Evolutionary conservation across 2,888 invertebrate species (phyloP), one percentile per base, ranked within the genome.

Genomic region (Epistrophella euchroma): DNA sequence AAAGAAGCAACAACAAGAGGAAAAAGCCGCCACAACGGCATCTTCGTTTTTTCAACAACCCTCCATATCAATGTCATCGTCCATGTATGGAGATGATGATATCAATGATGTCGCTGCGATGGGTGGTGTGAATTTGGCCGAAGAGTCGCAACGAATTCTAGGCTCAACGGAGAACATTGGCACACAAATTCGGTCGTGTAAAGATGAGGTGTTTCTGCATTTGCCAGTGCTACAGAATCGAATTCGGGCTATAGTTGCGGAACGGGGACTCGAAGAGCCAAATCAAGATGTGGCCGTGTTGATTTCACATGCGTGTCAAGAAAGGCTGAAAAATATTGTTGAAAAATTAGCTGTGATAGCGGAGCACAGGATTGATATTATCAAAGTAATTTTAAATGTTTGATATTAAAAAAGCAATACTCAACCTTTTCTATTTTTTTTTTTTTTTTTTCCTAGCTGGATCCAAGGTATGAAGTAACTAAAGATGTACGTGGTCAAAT

Each of bases 91-190:
- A 55, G 98, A 98, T 90, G 98, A 98, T 91, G 98, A 99, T 92
- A 98, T 99, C 90, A 99, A 99, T 91, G 99, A 99, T 93, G 99
- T 99, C 15, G 98, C 99, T 37, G 98, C 99, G 11, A 99, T 99
- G 99, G 99, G 99, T 88, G 99, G 99, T 68, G 99, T 99, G 74
- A 99, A 99, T 93, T 94, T 99, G 90, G 97, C 97, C 0, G 99
- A 99, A 93, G 99, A 99, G 93, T 96, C 97, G 45, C 98, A 98
- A 92, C 95, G 97, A 92, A 99, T 99, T 90, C 94, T 99, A 83
- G 97, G 97, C 15, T 96, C 97, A 17, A 97, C 97, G 2, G 97
- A 98, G 90, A 95, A 97, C 92, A 97, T 98, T 88, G 97, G 97
- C 32, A 96, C 97, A 1, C 97, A 97, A 92, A 96, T 97, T 84